Base-by-base conservation (phyloP, 1,140 invertebrate genomes). In the Pseudachorutes palmiensis region DNA sequence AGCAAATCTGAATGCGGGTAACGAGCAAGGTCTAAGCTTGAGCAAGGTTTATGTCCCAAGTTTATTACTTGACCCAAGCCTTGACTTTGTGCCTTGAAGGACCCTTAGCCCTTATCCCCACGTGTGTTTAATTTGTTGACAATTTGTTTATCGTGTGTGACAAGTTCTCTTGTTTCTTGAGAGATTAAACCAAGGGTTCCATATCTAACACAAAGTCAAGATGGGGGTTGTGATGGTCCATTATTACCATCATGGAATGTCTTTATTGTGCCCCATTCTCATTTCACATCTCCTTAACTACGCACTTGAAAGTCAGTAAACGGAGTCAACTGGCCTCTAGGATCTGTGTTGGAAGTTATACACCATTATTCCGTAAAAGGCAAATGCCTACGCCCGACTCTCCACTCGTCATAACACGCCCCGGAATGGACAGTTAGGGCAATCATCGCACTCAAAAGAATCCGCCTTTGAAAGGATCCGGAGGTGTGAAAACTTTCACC, bases 231-330 rank as follows among this genome's bases (percentile, higher is more conserved):
- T 70, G 62, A 70, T 70, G 69, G 69, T 70, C 69, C 65, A 70
- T 70, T 70, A 70, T 70, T 70, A 70, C 66, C 69, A 66, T 70
- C 69, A 70, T 70, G 69, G 69, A 70, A 70, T 70, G 69, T 67
- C 65, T 70, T 70, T 70, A 70, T 70, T 70, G 69, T 64, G 55
- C 28, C 61, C 61, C 69, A 70, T 70, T 70, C 65, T 70, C 69
- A 70, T 70, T 70, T 66, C 68, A 71, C 49, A 69, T 61, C 65
- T 61, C 16, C 32, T 33, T 60, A 66, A 66, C 65, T 66, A 66
- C 58, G 55, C 57, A 36, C 41, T 61, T 55, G 14, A 55, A 22
- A 55, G 51, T 55, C 51, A 55, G 9, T 55, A 55, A 55, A 55
- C 51, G 24, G 36, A 19, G 19, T 51, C 26, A 55, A 64, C 63